Base-by-base conservation (phyloP, 2,888 invertebrate species). In the Gibbula magus region DNA sequence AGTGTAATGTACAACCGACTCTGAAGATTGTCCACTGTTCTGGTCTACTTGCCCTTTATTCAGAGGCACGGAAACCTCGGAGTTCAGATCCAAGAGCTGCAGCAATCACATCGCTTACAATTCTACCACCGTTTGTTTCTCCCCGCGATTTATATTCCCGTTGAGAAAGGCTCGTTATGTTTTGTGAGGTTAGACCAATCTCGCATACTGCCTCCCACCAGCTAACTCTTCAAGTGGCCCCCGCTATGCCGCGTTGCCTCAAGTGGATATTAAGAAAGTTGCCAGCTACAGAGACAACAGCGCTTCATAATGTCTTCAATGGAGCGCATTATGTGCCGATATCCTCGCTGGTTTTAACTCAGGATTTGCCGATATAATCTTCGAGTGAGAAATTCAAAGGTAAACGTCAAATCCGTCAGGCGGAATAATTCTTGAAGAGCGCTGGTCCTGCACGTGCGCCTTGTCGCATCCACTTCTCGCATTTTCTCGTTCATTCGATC, bases 181-280 rank as follows among this genome's bases (percentile, higher is more conserved):
- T 70, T 20, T 45, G 45, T 45, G 45, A 45, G 45, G 45, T 45
- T 45, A 10, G 45, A 45, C 10, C 10, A 13, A 45, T 45, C 13
- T 13, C 10, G 45, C 45, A 45, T 10, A 45, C 45, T 45, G 45
- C 45, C 45, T 45, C 45, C 45, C 13, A 45, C 45, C 35, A 32
- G 39, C 20, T n/a, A 32, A 20, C 39, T 70, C 70, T 70, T 18
- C 20, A 35, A 20, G 70, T 20, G 32, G 35, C 35, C 13, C 35
- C 10, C 70, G 70, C 35, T 39, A 35, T 13, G 35, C 35, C 39
- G 29, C 39, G 32, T n/a, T 70, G 20, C 29, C 70, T 70, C 70
- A 70, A 70, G 70, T 70, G 70, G 70, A 70, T 70, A 70, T 70
- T 70, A 70, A 70, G 70, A 39, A 70, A 70, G 35, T 70, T 35